Percentiles rank a stretch among this genome's conserved stretches.
Conservation (phyloP, 1,140 invertebrate genomes). For the Zaprionus capensis region DNA sequence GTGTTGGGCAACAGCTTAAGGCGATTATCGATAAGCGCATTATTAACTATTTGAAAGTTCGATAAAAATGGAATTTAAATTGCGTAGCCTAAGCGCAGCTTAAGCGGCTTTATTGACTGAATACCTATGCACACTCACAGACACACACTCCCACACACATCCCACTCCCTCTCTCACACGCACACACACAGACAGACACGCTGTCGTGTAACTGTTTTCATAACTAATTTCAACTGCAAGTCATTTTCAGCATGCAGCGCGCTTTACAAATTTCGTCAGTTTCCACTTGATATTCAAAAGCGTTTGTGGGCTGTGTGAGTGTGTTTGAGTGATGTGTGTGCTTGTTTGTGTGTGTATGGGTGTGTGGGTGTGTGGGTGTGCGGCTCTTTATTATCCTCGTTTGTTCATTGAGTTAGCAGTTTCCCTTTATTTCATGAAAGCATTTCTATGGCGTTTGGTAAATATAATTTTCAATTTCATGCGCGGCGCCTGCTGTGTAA, state of each 20-base stretch:
- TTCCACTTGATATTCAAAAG: slow-evolving; percentile 26
- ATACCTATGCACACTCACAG: not conserved
- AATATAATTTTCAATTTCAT: slow-evolving; percentile 52
- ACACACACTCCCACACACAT: not conserved
- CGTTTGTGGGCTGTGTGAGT: not conserved
- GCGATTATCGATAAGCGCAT: slow-evolving; percentile 37
- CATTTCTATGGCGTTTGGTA: slow-evolving; percentile 34
- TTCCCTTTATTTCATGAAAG: slow-evolving; percentile 46
- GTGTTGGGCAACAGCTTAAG: slow-evolving; percentile 18
- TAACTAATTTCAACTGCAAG: slow-evolving; percentile 34
- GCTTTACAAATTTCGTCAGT: slow-evolving; percentile 26
- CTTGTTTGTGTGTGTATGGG: not conserved
- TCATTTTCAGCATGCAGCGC: slow-evolving; percentile 18
- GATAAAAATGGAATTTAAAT: not conserved
- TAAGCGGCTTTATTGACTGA: slow-evolving; percentile 29
- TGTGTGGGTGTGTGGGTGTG: not conserved
- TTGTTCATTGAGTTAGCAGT: slow-evolving; percentile 52
- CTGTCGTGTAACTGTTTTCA: slow-evolving; percentile 13
- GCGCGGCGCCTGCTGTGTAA: slow-evolving; percentile 39
- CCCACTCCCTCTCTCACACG: too few species aligned
- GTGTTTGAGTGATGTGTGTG: not conserved
- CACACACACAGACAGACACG: not conserved
- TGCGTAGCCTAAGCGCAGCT: slow-evolving; percentile 9
- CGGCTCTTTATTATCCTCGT: slow-evolving; percentile 39
- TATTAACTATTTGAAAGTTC: slow-evolving; percentile 15